A percentile compares a stretch with the other conserved stretches of the same genome.
These are phyloP conservation scores for Pangasius krempfi DNA, from an alignment of 2,797 vertebrate genomes.

Conservation along the genomic window DNA sequence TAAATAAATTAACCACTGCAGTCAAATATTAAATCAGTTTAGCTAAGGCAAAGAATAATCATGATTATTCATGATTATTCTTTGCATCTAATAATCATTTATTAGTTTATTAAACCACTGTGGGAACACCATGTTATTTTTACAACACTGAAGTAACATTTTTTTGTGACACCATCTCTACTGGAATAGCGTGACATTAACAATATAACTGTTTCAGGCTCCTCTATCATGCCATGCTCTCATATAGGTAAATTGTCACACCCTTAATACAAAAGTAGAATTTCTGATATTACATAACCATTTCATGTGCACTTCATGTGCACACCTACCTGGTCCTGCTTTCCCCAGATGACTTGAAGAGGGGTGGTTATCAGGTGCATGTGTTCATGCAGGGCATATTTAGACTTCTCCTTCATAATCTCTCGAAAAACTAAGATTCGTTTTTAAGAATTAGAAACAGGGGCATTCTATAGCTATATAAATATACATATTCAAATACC, in stretches of 20 bases:
- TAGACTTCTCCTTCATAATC: slow-evolving; percentile 83
- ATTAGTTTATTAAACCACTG: not conserved
- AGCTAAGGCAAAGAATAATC: not conserved
- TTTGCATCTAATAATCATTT: not conserved
- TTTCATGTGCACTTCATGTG: not conserved
- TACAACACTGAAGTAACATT: not conserved
- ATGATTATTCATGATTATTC: not conserved
- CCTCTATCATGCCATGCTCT: not conserved
- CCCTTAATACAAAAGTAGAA: not conserved
- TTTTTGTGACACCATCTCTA: not conserved
- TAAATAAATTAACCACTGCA: not conserved
- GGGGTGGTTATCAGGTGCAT: slow-evolving; percentile 87
- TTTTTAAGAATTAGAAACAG: slow-evolving; percentile 5
- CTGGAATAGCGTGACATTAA: not conserved
- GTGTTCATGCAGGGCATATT: slow-evolving; percentile 85
- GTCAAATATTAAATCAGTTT: not conserved
- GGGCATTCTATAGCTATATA: not conserved
- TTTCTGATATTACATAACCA: not conserved
- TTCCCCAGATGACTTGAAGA: slow-evolving; percentile 95
- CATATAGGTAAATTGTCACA: not conserved
- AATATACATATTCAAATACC: not conserved
- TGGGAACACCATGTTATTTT: not conserved
- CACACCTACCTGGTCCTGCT: slow-evolving; percentile 89
- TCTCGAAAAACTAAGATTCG: slow-evolving; percentile 85
- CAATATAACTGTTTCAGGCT: not conserved